Conservation (phyloP, 1,140 invertebrate genomes). For the Panagrolaimus sp. region DNA sequence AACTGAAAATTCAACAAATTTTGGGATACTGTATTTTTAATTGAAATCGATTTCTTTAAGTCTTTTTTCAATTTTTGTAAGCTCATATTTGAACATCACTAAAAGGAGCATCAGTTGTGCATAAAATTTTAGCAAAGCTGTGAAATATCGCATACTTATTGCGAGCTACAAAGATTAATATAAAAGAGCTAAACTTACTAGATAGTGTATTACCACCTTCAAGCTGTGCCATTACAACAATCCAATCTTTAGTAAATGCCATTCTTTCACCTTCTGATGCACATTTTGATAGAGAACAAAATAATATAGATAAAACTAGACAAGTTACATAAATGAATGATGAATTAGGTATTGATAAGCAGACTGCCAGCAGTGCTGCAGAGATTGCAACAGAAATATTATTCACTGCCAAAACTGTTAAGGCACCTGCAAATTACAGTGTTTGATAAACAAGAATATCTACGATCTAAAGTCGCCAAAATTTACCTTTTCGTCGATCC, state of each 20-base stretch:
- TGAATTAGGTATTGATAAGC: conserved; percentile 12
- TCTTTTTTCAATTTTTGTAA: no score
- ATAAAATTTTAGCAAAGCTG: no score
- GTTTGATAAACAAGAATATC: no score
- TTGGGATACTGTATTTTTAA: no score
- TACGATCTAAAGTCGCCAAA: no score
- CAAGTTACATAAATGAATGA: conserved; percentile 8
- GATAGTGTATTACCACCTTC: conserved; percentile 16
- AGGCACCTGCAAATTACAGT: conserved; percentile 15
- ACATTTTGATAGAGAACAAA: conserved; percentile 37
- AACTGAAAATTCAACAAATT: no score
- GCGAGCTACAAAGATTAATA: no score
- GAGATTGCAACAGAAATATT: conserved; percentile 29
- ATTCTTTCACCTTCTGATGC: conserved; percentile 45
- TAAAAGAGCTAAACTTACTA: no score
- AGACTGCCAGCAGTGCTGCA: conserved; percentile 23
- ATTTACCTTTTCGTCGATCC: conserved; percentile 23
- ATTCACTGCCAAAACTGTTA: conserved; percentile 29
- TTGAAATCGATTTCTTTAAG: no score
- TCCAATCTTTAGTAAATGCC: conserved; percentile 49
- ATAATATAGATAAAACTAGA: conserved; percentile 22
- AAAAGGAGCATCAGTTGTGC: no score
- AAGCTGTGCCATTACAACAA: conserved; percentile 37
- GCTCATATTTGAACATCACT: no score
- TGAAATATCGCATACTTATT: no score